phyloP scores from a whole-genome alignment of 2,797 vertebrate genomes.

The Sorex maritimensis region DNA sequence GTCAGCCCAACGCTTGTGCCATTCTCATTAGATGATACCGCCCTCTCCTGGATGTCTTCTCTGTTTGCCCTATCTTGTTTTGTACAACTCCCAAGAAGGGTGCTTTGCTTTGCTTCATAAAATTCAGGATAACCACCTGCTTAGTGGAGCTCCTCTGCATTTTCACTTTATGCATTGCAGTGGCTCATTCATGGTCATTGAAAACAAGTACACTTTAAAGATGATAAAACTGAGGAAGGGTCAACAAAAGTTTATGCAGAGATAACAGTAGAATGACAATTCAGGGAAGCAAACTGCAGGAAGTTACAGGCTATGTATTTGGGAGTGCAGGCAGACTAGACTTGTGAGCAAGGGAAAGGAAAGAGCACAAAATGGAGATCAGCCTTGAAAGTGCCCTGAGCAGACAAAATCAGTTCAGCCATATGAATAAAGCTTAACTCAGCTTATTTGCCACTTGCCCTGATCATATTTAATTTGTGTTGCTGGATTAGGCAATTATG shows the following conservation, averaged over 20 bases:
- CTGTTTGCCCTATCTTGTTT: neutral
- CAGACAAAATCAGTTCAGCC: neutral
- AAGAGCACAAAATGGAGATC: neutral
- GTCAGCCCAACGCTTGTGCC: fast-evolving
- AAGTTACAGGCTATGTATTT: neutral
- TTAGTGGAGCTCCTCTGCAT: too few relatives aligned
- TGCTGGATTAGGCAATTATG: neutral
- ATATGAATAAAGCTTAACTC: neutral
- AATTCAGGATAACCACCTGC: too few relatives aligned
- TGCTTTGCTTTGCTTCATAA: too few relatives aligned
- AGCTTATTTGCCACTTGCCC: neutral
- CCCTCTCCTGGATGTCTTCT: slow-evolving; percentile 87
- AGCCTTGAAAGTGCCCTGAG: neutral
- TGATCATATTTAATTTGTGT: neutral
- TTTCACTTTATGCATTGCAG: too few relatives aligned
- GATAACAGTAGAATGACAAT: neutral
- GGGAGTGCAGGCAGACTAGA: neutral
- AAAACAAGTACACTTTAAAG: slow-evolving; percentile 7
- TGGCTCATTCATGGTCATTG: too few relatives aligned
- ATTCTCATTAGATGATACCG: slow-evolving; percentile 74
- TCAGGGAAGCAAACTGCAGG: neutral
- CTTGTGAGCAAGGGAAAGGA: neutral
- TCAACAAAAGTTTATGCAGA: neutral
- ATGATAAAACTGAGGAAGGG: neutral
- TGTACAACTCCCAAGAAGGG: too few relatives aligned